These are phyloP conservation scores for Andrena fulva DNA, from an alignment of 2,888 invertebrate genomes.

Conservation along the genomic window DNA sequence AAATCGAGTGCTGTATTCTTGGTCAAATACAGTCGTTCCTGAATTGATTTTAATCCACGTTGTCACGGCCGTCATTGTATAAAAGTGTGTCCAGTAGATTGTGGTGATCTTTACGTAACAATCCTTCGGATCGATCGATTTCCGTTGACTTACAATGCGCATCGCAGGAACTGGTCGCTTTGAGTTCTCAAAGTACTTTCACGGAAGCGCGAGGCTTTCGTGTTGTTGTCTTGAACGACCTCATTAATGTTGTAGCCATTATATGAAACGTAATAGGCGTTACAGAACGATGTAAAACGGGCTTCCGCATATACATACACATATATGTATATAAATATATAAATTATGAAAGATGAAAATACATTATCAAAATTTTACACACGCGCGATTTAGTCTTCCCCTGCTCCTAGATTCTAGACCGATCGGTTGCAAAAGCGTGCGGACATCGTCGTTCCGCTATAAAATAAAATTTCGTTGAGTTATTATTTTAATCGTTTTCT, in stretches of 20 bases:
- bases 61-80: not conserved
- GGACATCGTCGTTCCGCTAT: too few species aligned
- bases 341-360: slow-evolving; percentile 77
- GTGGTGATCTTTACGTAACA: not conserved
- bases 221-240: slow-evolving; percentile 58
- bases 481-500: too few species aligned
- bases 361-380: slow-evolving; percentile 76
- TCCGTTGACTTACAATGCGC: slow-evolving; percentile 1
- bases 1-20: not conserved
- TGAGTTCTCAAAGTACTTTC: slow-evolving; percentile 50
- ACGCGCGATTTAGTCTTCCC: slow-evolving; percentile 13
- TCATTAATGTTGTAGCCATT: slow-evolving; percentile 73
- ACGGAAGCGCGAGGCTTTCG: slow-evolving; percentile 39
- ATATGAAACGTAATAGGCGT: slow-evolving; percentile 71
- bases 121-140: not conserved
- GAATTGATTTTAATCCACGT: not conserved
- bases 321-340: slow-evolving; percentile 68
- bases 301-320: slow-evolving; percentile 43
- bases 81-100: not conserved
- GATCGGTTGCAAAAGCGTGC: too few species aligned
- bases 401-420: not conserved
- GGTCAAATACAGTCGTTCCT: not conserved
- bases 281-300: slow-evolving; percentile 79
- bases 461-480: not conserved
- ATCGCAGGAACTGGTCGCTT: slow-evolving; percentile 17